A percentile compares a stretch with the other conserved stretches of the same genome.
phyloP scores from a whole-genome alignment of 2,888 invertebrate species.

The Sipunculus nudus region DNA sequence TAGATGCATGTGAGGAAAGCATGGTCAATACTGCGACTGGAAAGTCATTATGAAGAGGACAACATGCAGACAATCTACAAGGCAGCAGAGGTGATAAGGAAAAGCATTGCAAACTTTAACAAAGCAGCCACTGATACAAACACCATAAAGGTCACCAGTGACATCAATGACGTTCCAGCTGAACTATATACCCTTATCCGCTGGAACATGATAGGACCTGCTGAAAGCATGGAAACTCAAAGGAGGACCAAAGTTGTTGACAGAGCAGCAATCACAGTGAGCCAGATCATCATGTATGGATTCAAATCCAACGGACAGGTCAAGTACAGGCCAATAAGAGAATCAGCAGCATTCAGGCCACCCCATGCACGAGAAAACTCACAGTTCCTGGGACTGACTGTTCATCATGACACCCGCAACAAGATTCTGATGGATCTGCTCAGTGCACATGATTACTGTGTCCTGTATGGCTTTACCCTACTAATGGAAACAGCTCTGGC shows the following conservation, averaged over 20 bases:
- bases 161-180: slow-evolving; percentile 19
- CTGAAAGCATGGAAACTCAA: slow-evolving; percentile 1
- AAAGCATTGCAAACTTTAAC: slow-evolving; percentile 13
- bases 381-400: no score
- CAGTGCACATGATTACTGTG: slow-evolving; percentile 6
- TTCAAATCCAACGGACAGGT: slow-evolving; percentile 6
- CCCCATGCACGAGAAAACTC: no score
- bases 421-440: slow-evolving; percentile 18
- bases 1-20: no score
- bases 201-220: slow-evolving; percentile 20
- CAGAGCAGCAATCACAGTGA: slow-evolving; percentile 2
- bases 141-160: slow-evolving; percentile 5
- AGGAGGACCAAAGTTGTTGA: slow-evolving; percentile 4
- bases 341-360: no score
- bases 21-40: no score
- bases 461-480: slow-evolving; percentile 7
- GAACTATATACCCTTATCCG: slow-evolving; percentile 22
- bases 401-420: no score
- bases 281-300: slow-evolving; percentile 3
- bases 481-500: slow-evolving; percentile 19
- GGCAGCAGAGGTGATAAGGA: slow-evolving; percentile 13
- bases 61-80: slow-evolving; percentile 14
- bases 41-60: slow-evolving; percentile 5
- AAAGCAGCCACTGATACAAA: no score
- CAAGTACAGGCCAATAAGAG: slow-evolving; percentile 11